phyloP scores from a whole-genome alignment of 2,797 vertebrate species.

The Buceros bicornis region DNA sequence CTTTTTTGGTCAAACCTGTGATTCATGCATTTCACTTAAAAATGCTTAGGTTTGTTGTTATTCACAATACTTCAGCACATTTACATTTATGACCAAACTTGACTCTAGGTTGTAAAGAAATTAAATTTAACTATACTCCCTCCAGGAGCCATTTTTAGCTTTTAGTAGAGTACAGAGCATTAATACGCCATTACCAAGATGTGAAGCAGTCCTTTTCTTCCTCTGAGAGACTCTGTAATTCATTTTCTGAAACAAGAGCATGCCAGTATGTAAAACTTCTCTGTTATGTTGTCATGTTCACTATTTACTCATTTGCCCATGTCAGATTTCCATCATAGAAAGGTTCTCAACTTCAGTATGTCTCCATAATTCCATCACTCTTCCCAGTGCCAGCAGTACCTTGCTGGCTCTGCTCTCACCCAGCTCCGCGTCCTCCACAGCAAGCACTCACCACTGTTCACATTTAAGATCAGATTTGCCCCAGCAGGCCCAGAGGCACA shows the following conservation, averaged over 20 bases:
- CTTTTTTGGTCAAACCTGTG: background rate
- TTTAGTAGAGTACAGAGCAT: background rate
- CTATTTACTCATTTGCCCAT: background rate
- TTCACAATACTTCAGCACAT: background rate
- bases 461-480: background rate
- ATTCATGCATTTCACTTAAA: background rate
- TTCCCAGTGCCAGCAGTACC: background rate
- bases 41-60: background rate
- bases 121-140: background rate
- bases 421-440: background rate
- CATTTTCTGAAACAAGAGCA: background rate
- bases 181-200: background rate
- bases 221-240: background rate
- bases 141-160: background rate
- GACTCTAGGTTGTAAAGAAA: background rate
- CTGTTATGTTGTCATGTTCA: background rate
- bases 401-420: background rate
- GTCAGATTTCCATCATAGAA: background rate
- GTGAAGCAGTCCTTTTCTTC: background rate
- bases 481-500: background rate
- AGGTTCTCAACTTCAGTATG: background rate
- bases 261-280: background rate
- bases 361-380: accelerated
- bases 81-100: background rate
- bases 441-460: background rate